Evolutionary conservation across 2,113 vertebrate species (phyloP), one percentile per base, ranked within the genome.

Genomic region (Orcinus orca): DNA sequence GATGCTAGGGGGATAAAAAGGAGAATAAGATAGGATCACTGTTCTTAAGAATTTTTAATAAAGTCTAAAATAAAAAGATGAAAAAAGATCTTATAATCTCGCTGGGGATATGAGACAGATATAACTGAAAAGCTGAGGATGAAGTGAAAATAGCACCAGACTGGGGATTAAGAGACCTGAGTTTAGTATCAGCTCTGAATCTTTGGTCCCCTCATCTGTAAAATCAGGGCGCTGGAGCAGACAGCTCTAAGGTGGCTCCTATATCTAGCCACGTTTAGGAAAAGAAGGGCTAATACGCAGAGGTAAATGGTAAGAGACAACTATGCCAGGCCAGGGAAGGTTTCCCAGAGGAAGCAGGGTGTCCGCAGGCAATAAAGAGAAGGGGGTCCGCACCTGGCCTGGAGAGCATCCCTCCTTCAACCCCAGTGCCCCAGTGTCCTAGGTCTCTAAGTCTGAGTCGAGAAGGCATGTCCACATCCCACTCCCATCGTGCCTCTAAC

Each of bases 21-120:
- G 60, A 60, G n/a, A 77, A 36, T 70, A 63, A 95, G 85, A 62
- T 9, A 68, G 26, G 62, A 79, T 77, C 63, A 14, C 47, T 53
- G 25, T 38, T 17, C 83, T 97, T 92, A 62, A 77, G 77, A 73
- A 86, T 80, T 70, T 84, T 88, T 76, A 86, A 92, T 79, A 82
- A 94, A 97, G 87, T 70, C 70, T 84, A 90, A 92, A 92, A 87
- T 65, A 83, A 94, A 94, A 94, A 62, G 38, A 55, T 73, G n/a
- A 15, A 44, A 41, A 38, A 81, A 60, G 58, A 77, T 29, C 25
- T 65, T 62, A 65, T 90, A 31, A 87, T 91, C 76, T 91, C 26
- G 1, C 4, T 65, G 55, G 82, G 29, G 65, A 85, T 70, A 44
- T 12, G 93, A 94, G 47, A 53, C n/a, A 29, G 4, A 25, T 3